A percentile compares a stretch with the other conserved stretches of the same genome.
These are phyloP conservation scores for Troglohyphantes excavatus DNA, from an alignment of 2,888 invertebrate species.

Conservation along the genomic window DNA sequence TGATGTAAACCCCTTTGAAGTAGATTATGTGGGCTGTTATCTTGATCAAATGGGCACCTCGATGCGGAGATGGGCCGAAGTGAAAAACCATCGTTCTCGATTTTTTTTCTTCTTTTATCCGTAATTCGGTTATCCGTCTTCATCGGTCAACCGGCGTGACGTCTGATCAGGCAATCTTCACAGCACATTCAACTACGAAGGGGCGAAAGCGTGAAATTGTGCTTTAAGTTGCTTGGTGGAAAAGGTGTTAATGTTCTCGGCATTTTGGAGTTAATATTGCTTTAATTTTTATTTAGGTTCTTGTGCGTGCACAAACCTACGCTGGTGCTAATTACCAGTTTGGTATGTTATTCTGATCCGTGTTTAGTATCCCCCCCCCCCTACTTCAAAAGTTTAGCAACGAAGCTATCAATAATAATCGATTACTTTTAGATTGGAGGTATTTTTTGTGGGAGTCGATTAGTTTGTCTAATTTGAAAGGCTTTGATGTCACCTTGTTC, in stretches of 20 bases:
- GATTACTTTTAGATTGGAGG: background rate
- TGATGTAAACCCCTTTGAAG: conserved; percentile 23
- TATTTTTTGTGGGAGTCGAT: background rate
- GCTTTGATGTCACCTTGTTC: background rate
- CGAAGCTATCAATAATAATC: conserved; percentile 1
- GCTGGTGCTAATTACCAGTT: background rate
- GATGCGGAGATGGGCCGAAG: conserved; percentile 15
- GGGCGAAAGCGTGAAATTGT: conserved; percentile 54
- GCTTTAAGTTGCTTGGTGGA: background rate
- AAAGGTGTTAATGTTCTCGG: conserved; percentile 1
- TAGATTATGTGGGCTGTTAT: conserved; percentile 60
- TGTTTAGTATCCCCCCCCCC: background rate
- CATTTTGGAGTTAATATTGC: background rate
- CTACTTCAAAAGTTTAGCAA: background rate
- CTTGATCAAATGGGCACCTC: conserved; percentile 54
- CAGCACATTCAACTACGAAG: background rate
- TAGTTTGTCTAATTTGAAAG: background rate
- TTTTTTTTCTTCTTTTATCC: conserved; percentile 27
- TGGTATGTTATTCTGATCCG: background rate
- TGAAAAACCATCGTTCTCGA: conserved; percentile 45
- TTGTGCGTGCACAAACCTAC: background rate
- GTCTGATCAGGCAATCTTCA: conserved; percentile 11
- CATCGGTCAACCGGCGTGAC: conserved; percentile 63
- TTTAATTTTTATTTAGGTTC: background rate
- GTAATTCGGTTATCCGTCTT: conserved; percentile 67